Evolutionary conservation across 2,888 invertebrate genomes (phyloP), one percentile per base, ranked within the genome.

Genomic region (Copidosoma aretas): DNA sequence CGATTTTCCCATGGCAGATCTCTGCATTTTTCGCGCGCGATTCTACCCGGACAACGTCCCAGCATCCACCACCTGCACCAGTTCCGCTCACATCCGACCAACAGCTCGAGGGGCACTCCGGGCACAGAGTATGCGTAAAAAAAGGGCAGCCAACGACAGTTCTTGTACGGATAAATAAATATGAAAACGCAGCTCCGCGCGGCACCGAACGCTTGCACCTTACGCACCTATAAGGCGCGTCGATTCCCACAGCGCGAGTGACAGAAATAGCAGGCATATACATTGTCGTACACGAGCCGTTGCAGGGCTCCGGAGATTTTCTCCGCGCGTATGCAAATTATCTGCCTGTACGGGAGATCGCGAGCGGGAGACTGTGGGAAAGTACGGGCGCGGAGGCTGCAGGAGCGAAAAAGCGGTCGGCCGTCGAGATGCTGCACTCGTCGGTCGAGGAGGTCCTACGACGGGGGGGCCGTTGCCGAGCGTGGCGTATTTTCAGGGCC

Each of bases 241-340:
- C 67, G 32, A 63, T 70, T 70, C 62, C 62, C 69, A 66, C 49
- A 58, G 57, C 46, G 3, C 19, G 21, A 53, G 53, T 22, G 54
- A 54, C 22, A 54, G 25, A 25, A 24, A 53, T 8, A 53, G 53
- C 21, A 22, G 53, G 41, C 22, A 53, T 53, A 41, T 41, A 10
- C 41, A 10, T 41, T 10, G n/a, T 51, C 51, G 22, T 19, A 5
- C 19, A 17, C 14, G 19, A 19, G 54, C 60, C n/a, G n/a, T n/a
- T n/a, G n/a, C 46, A 19, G 60, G 24, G 52, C 43, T 53, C 46
- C 66, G 59, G 51, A 19, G 64, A 61, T 71, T 71, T 71, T 68
- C 71, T 32, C 32, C 68, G 68, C 68, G 68, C 71, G 60, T 71
- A 71, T 71, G 71, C 68, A 66, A 71, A 71, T 41, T 10, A 41